phyloP scores from a whole-genome alignment of 2,797 vertebrate genomes.

The Malurus leucopterus region DNA sequence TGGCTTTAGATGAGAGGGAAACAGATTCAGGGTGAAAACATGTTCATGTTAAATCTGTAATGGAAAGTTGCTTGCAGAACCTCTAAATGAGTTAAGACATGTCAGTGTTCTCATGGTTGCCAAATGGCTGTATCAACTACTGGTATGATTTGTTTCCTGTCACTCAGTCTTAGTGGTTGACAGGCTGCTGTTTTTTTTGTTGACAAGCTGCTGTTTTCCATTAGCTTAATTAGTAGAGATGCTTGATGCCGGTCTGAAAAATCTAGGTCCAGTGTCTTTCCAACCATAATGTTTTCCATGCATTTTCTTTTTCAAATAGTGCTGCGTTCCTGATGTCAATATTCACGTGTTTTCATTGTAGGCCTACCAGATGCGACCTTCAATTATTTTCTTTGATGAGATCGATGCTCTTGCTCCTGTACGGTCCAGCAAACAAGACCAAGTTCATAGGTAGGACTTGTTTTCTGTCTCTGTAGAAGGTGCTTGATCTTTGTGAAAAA shows the following conservation, averaged over 20 bases:
- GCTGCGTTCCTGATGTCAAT: neutral
- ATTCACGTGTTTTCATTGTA: constrained; percentile 30
- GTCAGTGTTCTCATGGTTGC: neutral
- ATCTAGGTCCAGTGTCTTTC: neutral
- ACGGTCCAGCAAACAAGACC: constrained; percentile 78
- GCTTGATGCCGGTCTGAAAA: neutral
- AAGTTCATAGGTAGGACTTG: constrained; percentile 73
- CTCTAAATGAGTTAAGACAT: neutral
- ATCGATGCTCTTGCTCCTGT: constrained; percentile 78
- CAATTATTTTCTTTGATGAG: constrained; percentile 83
- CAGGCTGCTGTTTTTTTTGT: neutral
- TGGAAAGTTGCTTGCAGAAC: neutral
- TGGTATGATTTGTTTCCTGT: neutral
- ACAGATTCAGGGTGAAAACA: neutral
- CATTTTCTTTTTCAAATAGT: neutral
- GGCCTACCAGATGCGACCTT: constrained; percentile 78
- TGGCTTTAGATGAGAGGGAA: neutral
- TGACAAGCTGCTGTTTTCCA: neutral
- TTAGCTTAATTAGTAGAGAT: neutral
- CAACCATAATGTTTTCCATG: neutral
- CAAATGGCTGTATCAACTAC: neutral
- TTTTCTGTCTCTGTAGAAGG: accelerated
- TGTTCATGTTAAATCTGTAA: neutral
- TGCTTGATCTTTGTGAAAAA: neutral
- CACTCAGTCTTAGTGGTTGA: neutral